These are phyloP conservation scores for Melanerpes formicivorus DNA, from an alignment of 2,113 vertebrate genomes.

Conservation along the genomic window DNA sequence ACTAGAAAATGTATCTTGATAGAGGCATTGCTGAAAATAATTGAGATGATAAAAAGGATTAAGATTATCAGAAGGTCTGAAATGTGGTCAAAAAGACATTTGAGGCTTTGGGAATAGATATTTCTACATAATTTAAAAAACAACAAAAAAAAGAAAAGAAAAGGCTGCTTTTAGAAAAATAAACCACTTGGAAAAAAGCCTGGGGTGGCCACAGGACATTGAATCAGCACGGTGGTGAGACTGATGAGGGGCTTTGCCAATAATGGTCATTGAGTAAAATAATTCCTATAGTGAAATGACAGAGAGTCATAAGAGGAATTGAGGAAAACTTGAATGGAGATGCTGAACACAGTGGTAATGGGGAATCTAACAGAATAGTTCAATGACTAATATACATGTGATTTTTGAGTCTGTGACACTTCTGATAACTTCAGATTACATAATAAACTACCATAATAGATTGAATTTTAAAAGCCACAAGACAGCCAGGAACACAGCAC, in stretches of 20 bases:
- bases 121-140: background rate
- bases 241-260: background rate
- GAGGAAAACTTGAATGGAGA: background rate
- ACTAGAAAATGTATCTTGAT: background rate
- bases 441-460: background rate
- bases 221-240: background rate
- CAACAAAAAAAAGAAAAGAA: background rate
- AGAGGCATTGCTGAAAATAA: background rate
- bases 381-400: background rate
- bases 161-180: background rate
- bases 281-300: background rate
- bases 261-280: background rate
- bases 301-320: background rate
- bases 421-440: background rate
- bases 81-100: background rate
- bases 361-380: background rate
- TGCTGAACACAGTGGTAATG: background rate
- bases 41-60: background rate
- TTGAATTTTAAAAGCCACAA: background rate
- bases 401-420: background rate
- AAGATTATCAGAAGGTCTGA: background rate
- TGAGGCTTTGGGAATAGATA: background rate
- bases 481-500: background rate
- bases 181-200: background rate
- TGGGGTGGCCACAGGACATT: background rate